phyloP scores from a whole-genome alignment of 1,140 invertebrate genomes.

The Notospermus geniculatus region DNA sequence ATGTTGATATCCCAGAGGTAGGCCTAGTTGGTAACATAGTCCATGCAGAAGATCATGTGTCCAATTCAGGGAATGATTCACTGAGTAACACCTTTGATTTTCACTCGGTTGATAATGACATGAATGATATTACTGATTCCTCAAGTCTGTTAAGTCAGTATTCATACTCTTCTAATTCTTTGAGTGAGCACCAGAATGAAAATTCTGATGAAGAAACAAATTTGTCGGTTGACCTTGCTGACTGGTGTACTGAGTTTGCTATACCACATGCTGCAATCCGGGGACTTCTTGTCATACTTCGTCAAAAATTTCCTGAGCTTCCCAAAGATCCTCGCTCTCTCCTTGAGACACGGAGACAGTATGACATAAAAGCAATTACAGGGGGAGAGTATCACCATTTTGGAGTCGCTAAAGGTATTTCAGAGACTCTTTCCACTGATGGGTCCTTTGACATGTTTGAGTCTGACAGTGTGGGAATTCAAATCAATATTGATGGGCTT shows the following conservation, averaged over 20 bases:
- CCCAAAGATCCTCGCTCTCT: conserved; percentile 25
- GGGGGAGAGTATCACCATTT: conserved; percentile 26
- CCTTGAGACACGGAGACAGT: conserved; percentile 16
- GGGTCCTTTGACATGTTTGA: not conserved
- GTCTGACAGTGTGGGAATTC: no score
- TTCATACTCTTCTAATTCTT: not conserved
- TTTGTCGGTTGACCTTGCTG: not conserved
- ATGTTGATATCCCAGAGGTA: no score
- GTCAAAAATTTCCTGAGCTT: conserved; percentile 13
- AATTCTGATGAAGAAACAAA: not conserved
- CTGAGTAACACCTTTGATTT: no score
- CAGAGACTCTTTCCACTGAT: not conserved
- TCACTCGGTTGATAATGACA: no score
- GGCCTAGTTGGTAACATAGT: no score
- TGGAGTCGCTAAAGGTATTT: conserved; percentile 15
- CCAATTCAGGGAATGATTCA: no score
- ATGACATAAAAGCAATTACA: conserved; percentile 9
- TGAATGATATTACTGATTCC: no score
- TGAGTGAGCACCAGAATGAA: not conserved
- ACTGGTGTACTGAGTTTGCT: conserved; percentile 16
- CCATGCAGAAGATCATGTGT: no score
- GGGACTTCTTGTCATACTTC: conserved; percentile 15
- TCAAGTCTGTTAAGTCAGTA: no score
- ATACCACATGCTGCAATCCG: conserved; percentile 13
- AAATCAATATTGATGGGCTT: conserved; percentile 9